Conservation (phyloP, 1,140 invertebrate species). For the Batillaria attramentaria region DNA sequence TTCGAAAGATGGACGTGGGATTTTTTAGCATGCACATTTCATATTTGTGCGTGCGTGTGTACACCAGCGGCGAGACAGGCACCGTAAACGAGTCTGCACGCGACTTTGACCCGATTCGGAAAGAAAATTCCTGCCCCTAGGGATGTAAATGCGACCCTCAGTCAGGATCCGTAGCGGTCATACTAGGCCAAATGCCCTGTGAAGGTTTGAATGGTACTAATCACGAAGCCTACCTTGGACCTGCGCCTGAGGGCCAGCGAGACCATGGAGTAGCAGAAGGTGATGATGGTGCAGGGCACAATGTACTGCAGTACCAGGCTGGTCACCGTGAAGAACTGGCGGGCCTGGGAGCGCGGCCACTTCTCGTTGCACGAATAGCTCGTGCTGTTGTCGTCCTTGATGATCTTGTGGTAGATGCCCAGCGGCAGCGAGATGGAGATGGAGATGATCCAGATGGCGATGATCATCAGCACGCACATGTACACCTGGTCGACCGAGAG, state of each 20-base stretch:
- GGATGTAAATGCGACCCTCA: no score
- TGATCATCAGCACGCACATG: constrained; percentile 84
- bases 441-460: constrained; percentile 91
- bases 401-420: constrained; percentile 80
- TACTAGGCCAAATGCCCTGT: no score
- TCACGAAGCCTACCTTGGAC: constrained; percentile 52
- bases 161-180: no score
- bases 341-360: constrained; percentile 84
- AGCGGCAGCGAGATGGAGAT: constrained; percentile 92
- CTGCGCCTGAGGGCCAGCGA: constrained; percentile 85
- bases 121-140: no score
- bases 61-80: no score
- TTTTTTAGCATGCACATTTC: no score
- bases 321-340: constrained; percentile 84
- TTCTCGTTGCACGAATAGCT: constrained; percentile 90
- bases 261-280: constrained; percentile 93
- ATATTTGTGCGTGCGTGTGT: no score
- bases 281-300: constrained; percentile 94
- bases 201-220: no score
- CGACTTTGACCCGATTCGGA: no score
- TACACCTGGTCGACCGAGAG: no score
- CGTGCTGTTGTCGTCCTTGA: constrained; percentile 44
- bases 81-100: no score
- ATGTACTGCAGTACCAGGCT: constrained; percentile 95
- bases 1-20: no score